These are phyloP conservation scores for Xylota sylvarum DNA, from an alignment of 2,888 invertebrate genomes.

Conservation along the genomic window DNA sequence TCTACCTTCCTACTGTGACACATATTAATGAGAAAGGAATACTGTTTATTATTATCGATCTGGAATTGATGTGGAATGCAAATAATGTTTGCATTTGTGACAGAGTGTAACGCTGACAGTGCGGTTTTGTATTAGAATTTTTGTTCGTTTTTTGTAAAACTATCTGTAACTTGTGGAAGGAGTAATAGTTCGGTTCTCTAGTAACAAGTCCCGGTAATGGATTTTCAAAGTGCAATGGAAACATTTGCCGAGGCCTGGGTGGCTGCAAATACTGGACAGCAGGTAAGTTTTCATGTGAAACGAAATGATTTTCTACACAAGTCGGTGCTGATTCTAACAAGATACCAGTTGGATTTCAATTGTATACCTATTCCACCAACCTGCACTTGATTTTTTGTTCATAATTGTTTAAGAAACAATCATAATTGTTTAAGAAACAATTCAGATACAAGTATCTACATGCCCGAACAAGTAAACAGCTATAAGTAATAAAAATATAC, in stretches of 20 bases:
- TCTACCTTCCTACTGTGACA: neutral
- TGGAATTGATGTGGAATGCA: conserved; percentile 41
- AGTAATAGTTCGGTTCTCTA: conserved; percentile 69
- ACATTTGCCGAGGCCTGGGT: conserved; percentile 99
- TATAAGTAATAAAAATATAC: neutral
- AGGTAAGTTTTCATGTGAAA: conserved; percentile 89
- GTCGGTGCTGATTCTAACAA: no score
- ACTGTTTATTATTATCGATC: conserved; percentile 45
- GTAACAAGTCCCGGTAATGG: conserved; percentile 87
- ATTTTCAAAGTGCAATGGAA: conserved; percentile 99
- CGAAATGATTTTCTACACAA: no score
- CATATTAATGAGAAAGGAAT: conserved; percentile 22
- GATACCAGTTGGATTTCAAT: no score
- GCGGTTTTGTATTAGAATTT: conserved; percentile 20
- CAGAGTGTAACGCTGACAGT: conserved; percentile 40
- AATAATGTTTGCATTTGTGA: conserved; percentile 59
- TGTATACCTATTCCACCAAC: no score
- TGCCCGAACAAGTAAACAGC: no score
- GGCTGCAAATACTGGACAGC: conserved; percentile 92
- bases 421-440: no score
- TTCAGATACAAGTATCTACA: no score
- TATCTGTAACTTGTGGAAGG: conserved; percentile 33
- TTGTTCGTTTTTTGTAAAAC: neutral
- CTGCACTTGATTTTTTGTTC: no score
- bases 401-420: no score